Percentiles rank a stretch among this genome's conserved stretches.
phyloP scores from a whole-genome alignment of 1,140 invertebrate species.

The Nephotettix cincticeps region DNA sequence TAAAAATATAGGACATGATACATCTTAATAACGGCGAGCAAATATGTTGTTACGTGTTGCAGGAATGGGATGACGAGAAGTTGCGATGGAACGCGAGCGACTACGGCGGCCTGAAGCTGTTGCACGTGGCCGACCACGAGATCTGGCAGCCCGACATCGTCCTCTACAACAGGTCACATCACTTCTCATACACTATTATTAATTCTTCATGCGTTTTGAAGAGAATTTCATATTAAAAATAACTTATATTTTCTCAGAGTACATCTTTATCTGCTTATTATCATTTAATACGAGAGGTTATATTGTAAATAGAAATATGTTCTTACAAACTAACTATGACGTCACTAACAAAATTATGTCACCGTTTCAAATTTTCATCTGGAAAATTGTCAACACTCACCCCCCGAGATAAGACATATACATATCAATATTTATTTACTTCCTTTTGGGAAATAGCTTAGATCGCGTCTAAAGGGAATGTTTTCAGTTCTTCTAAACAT shows the following conservation, averaged over 20 bases:
- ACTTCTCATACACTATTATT: too few relatives aligned
- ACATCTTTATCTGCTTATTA: neutral
- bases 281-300: neutral
- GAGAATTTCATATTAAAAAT: neutral
- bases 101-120: constrained; percentile 56
- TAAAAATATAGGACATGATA: neutral
- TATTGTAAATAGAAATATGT: neutral
- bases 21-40: too few relatives aligned
- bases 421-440: too few relatives aligned
- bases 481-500: too few relatives aligned
- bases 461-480: too few relatives aligned
- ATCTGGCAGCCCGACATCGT: constrained; percentile 68
- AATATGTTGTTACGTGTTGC: constrained; percentile 28
- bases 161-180: constrained; percentile 63
- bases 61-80: constrained; percentile 66
- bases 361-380: too few relatives aligned
- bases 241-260: neutral
- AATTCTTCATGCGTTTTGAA: too few relatives aligned
- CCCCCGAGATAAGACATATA: neutral
- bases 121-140: constrained; percentile 61
- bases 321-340: neutral
- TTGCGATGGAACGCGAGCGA: constrained; percentile 60
- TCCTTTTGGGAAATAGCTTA: too few relatives aligned
- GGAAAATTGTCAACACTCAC: neutral
- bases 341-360: too few relatives aligned